Conservation (phyloP, 2,797 vertebrate genomes). For the Catharus ustulatus region DNA sequence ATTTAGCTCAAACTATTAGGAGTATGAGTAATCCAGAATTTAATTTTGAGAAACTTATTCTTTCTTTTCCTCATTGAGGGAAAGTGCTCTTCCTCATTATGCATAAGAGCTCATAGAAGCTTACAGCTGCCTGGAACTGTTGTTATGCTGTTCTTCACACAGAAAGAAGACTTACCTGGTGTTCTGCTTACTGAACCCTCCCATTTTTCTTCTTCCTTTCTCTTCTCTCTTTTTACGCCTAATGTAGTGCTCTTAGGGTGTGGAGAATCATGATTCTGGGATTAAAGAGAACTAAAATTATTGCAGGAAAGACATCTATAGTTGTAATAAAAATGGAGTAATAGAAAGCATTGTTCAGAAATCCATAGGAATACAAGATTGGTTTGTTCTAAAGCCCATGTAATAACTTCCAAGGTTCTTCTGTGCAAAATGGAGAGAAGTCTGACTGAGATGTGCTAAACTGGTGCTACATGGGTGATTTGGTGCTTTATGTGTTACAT, state of each 20-base stretch:
- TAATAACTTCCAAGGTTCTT: neutral
- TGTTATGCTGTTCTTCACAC: neutral
- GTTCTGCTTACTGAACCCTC: neutral
- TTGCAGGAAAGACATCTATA: neutral
- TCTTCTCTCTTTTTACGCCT: neutral
- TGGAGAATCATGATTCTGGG: neutral
- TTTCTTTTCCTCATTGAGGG: neutral
- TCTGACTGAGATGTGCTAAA: neutral
- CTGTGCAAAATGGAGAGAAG: neutral
- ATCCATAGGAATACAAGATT: neutral
- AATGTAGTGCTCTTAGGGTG: neutral
- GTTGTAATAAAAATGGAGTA: neutral
- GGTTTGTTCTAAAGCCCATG: neutral
- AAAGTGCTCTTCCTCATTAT: neutral
- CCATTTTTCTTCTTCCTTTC: neutral
- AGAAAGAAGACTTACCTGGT: neutral
- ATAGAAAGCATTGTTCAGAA: neutral
- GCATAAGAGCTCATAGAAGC: neutral
- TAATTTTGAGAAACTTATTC: neutral
- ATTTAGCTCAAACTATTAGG: neutral
- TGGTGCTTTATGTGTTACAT: neutral
- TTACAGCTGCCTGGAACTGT: neutral
- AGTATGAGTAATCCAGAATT: neutral
- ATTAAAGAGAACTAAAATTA: neutral
- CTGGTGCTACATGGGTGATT: neutral